Evolutionary conservation across 2,113 vertebrate species (phyloP).

Genomic region (Neolamprologus modestus): DNA sequence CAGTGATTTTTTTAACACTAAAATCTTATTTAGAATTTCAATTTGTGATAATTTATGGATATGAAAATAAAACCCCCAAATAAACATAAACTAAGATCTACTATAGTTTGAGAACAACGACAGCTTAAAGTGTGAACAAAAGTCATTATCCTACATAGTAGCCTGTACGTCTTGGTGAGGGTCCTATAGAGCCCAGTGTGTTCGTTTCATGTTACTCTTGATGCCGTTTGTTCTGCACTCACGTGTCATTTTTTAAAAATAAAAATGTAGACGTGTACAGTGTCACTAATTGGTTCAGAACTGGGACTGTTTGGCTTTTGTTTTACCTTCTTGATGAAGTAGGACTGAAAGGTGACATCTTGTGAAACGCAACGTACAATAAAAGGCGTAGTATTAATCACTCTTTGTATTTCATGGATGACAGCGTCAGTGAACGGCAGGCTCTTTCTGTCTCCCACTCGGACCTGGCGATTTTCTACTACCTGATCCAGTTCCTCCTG

Average conservation of each 20-base stretch:
- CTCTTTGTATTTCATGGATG: not conserved
- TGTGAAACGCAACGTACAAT: not conserved
- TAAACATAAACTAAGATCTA: not conserved
- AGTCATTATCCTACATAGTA: not conserved
- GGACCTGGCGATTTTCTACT: not conserved
- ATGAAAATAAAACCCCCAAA: accelerated
- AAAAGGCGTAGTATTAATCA: not conserved
- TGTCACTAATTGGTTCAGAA: not conserved
- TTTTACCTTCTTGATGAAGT: not conserved
- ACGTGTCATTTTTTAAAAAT: not conserved
- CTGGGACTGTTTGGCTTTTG: not conserved
- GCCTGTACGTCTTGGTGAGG: not conserved
- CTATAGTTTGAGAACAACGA: not conserved
- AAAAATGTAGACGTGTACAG: not conserved
- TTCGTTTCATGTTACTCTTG: not conserved
- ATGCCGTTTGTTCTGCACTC: not conserved
- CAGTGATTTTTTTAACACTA: not conserved
- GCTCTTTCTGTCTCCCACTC: not conserved
- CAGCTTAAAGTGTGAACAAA: not conserved
- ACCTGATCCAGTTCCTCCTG: not conserved
- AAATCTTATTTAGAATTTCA: not conserved
- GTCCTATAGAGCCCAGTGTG: not conserved
- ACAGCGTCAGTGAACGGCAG: not conserved
- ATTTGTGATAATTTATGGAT: not conserved
- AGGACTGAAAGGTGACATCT: not conserved